These are phyloP conservation scores for Pangasianodon gigas DNA, from an alignment of 2,113 vertebrate genomes.

Conservation along the genomic window DNA sequence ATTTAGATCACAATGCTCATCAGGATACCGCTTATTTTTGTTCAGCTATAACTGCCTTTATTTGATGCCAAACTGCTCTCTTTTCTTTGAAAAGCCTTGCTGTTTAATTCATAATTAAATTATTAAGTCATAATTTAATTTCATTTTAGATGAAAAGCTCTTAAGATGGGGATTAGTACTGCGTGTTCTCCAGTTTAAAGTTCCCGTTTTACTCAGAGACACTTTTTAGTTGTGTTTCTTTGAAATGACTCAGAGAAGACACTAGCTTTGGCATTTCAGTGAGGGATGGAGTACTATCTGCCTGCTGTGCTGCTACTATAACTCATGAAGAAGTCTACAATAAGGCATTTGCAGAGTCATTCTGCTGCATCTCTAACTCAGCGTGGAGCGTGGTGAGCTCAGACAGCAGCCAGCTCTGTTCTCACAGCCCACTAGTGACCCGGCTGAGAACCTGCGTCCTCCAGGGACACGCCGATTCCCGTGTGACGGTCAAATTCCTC, in stretches of 20 bases:
- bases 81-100: background rate
- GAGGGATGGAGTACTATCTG: background rate
- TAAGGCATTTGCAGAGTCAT: conserved; percentile 17
- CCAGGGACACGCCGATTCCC: background rate
- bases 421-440: conserved; percentile 36
- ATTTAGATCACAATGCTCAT: background rate
- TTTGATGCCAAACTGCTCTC: background rate
- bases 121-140: no score
- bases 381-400: background rate
- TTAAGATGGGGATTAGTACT: background rate
- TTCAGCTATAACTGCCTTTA: conserved; percentile 2
- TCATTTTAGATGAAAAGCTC: background rate
- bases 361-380: conserved; percentile 24
- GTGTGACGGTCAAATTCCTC: background rate
- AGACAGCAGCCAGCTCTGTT: conserved; percentile 18
- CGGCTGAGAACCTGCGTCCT: conserved; percentile 4
- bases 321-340: background rate
- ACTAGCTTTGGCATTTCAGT: background rate
- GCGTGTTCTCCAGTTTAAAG: background rate
- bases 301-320: conserved; percentile 17
- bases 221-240: background rate
- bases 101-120: background rate
- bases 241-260: background rate
- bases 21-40: background rate
- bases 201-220: background rate